Base-by-base conservation (phyloP, 2,797 vertebrate genomes). In the Labroides dimidiatus region DNA sequence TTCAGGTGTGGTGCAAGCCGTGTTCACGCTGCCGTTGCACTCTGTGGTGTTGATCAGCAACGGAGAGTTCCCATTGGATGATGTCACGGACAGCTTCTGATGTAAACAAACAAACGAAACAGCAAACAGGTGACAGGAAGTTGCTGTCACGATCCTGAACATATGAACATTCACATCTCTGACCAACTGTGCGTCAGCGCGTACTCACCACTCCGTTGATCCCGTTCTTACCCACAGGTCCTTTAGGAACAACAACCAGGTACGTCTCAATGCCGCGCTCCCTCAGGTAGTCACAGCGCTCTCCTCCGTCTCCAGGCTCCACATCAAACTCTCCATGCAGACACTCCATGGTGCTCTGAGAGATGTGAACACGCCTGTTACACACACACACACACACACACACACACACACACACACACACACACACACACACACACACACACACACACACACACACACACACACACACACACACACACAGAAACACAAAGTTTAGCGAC, bases 331-430 rank as follows among this genome's bases (percentile, higher is more conserved):
- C 96, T 0, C 96, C 97, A 17, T 94, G 95, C 84, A 98, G 93
- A 88, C 96, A 97, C 77, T 97, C 95, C 89, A 96, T 83, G 65
- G 97, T 97, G 89, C 90, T 96, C 86, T 98, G 96, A 0, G 97
- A 98, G 91, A 98, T 98, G 92, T 98, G 97, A 9, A 98, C 97
- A 0, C 97, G 94, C 64, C 97, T 98, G 89, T n/a, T 36, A 48
- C 67, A 61, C 20, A 16, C 1, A 57, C 2, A 62, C 15, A 69
- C 12, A 21, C 20, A 48, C 20, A 48, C 0, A 48, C 20, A 23
- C 20, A 48, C n/a, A 45, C n/a, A 45, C 44, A 21, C 20, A 48
- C 20, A 48, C 0, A 48, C 20, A 23, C 20, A 48, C n/a, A 45
- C n/a, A 45, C 44, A 48, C 67, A 61, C 20, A 16, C 1, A 57